Evolutionary conservation across 2,797 vertebrate species (phyloP).

Genomic region (Caiman crocodilus): DNA sequence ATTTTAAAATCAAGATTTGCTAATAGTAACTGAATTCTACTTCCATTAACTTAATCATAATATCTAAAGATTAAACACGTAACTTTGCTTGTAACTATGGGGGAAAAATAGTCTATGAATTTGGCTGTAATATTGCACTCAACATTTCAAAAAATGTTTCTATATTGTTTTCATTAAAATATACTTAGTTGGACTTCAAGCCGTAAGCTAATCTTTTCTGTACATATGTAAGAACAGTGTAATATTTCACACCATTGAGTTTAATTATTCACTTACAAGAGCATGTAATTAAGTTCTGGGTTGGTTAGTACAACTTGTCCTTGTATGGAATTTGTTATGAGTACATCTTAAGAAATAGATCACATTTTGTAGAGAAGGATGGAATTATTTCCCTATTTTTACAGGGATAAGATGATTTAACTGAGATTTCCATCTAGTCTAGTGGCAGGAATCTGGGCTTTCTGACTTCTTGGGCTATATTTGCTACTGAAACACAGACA

Average conservation of each 20-base stretch:
- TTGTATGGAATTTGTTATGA: too few species aligned
- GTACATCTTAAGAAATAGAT: too few species aligned
- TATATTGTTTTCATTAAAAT: neutral
- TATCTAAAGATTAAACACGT: neutral
- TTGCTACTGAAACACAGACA: neutral
- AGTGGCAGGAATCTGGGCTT: neutral
- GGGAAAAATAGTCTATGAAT: neutral
- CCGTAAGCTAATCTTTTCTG: neutral
- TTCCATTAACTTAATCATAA: neutral
- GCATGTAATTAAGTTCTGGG: rapidly evolving
- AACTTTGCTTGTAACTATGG: neutral
- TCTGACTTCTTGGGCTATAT: neutral
- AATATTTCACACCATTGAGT: neutral
- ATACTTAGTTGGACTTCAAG: conserved; percentile 1
- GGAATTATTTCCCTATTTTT: neutral
- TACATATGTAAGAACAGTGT: neutral
- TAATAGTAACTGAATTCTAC: neutral
- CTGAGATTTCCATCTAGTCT: neutral
- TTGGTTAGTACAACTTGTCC: neutral
- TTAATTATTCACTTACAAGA: neutral
- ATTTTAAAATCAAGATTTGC: too few species aligned
- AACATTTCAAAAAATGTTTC: neutral
- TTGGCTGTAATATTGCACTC: neutral
- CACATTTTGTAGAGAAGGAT: neutral
- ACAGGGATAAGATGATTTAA: neutral